These are phyloP conservation scores for Indicator indicator DNA, from an alignment of 2,113 vertebrate genomes.

Conservation along the genomic window DNA sequence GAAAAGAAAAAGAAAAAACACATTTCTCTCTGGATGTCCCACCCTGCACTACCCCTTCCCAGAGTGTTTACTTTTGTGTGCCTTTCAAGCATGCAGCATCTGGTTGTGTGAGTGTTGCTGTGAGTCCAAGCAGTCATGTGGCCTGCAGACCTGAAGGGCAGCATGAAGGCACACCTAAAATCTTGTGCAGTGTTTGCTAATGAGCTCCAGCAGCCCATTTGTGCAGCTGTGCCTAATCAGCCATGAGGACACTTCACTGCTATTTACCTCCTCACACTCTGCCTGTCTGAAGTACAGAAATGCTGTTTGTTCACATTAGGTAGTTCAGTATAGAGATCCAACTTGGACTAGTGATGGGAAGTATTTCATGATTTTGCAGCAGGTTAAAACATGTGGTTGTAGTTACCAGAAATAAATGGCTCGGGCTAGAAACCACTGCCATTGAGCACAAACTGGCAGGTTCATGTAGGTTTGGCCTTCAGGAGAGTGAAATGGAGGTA, in stretches of 20 bases:
- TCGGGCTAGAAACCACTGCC: constrained; percentile 19
- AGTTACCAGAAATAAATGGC: constrained; percentile 35
- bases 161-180: accelerated
- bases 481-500: constrained; percentile 8
- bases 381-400: constrained; percentile 48
- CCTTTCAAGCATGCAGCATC: background rate
- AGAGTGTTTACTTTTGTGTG: background rate
- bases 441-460: background rate
- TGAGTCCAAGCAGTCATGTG: background rate
- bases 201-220: background rate
- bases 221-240: constrained; percentile 41
- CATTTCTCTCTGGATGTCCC: background rate
- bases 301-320: background rate
- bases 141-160: background rate
- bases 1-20: background rate
- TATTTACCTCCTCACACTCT: background rate
- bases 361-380: constrained; percentile 31
- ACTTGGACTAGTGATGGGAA: constrained; percentile 10
- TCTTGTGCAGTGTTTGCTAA: background rate
- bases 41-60: background rate
- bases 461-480: constrained; percentile 2
- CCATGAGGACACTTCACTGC: constrained; percentile 1
- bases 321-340: background rate
- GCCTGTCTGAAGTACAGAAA: constrained; percentile 30
- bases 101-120: background rate